These are phyloP conservation scores for Aphaenogaster floridana DNA, from an alignment of 1,140 invertebrate species.

Conservation along the genomic window DNA sequence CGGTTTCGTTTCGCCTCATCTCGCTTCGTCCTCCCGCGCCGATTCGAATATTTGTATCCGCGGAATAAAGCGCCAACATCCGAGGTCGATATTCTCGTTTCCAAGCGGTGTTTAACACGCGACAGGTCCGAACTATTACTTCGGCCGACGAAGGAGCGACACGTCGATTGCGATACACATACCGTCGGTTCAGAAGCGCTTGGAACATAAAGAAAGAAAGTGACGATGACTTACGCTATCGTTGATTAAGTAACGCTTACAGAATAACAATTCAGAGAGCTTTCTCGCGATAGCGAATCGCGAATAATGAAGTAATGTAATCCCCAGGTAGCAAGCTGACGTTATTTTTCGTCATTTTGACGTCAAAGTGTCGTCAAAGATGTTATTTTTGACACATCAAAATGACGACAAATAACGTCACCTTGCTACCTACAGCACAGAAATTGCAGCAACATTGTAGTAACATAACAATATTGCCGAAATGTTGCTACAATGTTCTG, in stretches of 20 bases:
- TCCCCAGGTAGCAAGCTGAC: too few relatives aligned
- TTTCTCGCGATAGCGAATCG: neutral
- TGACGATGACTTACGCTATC: slow-evolving; percentile 1
- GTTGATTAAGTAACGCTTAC: slow-evolving; percentile 9
- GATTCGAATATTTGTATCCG: neutral
- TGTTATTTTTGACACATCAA: too few relatives aligned
- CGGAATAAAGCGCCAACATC: neutral
- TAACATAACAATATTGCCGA: too few relatives aligned
- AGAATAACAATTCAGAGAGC: neutral
- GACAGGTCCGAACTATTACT: neutral
- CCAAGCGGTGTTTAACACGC: neutral
- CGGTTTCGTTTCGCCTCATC: neutral
- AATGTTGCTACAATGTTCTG: too few relatives aligned
- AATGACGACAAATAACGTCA: too few relatives aligned
- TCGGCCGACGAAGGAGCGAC: neutral
- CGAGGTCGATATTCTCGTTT: slow-evolving; percentile 4
- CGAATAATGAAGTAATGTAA: neutral
- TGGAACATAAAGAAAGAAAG: neutral
- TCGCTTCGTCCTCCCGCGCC: neutral
- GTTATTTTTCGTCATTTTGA: too few relatives aligned
- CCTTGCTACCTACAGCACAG: too few relatives aligned
- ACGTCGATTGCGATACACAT: neutral
- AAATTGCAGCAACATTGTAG: too few relatives aligned
- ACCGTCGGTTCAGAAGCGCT: neutral
- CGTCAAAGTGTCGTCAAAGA: too few relatives aligned